A percentile compares a stretch with the other conserved stretches of the same genome.
Conservation (phyloP, 2,888 invertebrate species). For the Torymus auratus region DNA sequence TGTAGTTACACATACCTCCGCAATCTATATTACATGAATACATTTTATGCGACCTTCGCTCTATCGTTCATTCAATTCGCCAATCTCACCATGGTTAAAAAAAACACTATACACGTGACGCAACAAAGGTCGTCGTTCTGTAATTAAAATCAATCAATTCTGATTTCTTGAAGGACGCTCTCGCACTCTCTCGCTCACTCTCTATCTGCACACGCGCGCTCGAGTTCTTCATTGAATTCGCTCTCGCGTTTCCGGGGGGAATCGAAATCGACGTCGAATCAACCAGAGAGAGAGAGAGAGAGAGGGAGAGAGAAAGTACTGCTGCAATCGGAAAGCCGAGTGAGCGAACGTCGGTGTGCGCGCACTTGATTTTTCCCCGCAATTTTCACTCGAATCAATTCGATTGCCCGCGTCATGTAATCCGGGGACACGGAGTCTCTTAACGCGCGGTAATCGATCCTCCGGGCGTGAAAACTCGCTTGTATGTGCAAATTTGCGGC, state of each 20-base stretch:
- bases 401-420: constrained; percentile 39
- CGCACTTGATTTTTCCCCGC: constrained; percentile 40
- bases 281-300: background rate
- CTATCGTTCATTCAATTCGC: background rate
- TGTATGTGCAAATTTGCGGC: constrained; percentile 45
- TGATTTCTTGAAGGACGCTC: constrained; percentile 41
- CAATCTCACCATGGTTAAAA: background rate
- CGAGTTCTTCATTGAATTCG: constrained; percentile 34
- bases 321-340: too few species aligned
- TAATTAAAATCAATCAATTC: constrained; percentile 53
- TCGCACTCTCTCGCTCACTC: background rate
- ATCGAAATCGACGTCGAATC: constrained; percentile 46
- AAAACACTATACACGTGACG: background rate
- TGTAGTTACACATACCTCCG: too few species aligned
- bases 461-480: constrained; percentile 53
- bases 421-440: constrained; percentile 26
- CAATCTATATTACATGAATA: too few species aligned
- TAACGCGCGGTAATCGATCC: constrained; percentile 51
- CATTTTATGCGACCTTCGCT: too few species aligned
- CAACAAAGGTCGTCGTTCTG: constrained; percentile 6
- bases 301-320: background rate
- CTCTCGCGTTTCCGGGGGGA: constrained; percentile 38
- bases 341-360: background rate
- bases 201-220: background rate
- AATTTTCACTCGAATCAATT: constrained; percentile 47